These are phyloP conservation scores for Zaprionus nigranus DNA, from an alignment of 1,140 invertebrate species.

Conservation along the genomic window DNA sequence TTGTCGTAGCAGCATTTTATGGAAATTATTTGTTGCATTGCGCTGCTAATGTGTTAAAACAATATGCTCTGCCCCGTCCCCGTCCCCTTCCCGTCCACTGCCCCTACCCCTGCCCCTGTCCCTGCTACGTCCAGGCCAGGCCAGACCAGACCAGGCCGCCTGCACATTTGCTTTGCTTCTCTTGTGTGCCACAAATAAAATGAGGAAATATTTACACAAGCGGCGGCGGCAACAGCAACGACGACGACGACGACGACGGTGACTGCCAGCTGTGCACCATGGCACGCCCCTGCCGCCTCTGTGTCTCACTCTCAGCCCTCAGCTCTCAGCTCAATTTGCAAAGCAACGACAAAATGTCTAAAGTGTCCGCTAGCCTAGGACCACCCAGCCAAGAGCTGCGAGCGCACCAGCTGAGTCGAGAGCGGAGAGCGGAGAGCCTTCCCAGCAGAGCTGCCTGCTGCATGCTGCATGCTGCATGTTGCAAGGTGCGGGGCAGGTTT, in stretches of 20 bases:
- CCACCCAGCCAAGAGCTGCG: slow-evolving; percentile 59
- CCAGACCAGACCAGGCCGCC: slow-evolving; percentile 37
- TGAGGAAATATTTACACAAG: slow-evolving; percentile 79
- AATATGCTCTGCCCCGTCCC: slow-evolving; percentile 64
- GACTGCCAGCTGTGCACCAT: slow-evolving; percentile 60
- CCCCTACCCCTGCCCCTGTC: neutral
- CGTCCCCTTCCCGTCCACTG: neutral
- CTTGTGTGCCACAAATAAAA: slow-evolving; percentile 75
- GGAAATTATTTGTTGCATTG: slow-evolving; percentile 84
- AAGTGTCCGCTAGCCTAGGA: slow-evolving; percentile 60
- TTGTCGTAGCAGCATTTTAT: slow-evolving; percentile 67
- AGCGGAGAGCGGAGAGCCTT: neutral
- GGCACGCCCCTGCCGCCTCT: slow-evolving; percentile 71
- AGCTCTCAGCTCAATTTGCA: slow-evolving; percentile 58
- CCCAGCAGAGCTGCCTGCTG: slow-evolving; percentile 5
- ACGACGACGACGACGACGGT: slow-evolving; percentile 3
- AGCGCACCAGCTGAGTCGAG: neutral
- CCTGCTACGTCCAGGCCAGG: too few relatives aligned
- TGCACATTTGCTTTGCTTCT: slow-evolving; percentile 56
- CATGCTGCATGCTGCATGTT: neutral
- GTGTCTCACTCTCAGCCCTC: slow-evolving; percentile 28
- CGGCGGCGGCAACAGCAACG: slow-evolving; percentile 42
- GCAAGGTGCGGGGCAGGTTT: slow-evolving; percentile 14
- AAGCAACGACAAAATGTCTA: slow-evolving; percentile 71
- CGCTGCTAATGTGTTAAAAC: slow-evolving; percentile 84